phyloP scores from a whole-genome alignment of 2,113 vertebrate genomes.

The Labeo rohita region DNA sequence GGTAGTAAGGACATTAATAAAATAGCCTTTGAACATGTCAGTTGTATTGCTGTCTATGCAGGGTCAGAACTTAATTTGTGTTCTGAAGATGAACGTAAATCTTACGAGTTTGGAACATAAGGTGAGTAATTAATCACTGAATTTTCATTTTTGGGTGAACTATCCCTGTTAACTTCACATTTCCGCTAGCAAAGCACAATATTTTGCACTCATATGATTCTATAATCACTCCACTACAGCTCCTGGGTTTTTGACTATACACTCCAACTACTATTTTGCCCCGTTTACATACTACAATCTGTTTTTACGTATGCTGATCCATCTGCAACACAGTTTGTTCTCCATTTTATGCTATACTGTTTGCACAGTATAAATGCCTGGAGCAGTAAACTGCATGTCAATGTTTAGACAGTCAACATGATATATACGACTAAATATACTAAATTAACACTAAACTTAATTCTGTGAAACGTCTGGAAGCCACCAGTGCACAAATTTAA shows the following conservation, averaged over 20 bases:
- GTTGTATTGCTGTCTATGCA: no score
- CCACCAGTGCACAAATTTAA: background rate
- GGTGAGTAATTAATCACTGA: no score
- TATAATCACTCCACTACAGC: no score
- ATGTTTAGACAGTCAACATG: background rate
- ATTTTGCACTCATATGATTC: no score
- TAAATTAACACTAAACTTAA: background rate
- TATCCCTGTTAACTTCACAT: background rate
- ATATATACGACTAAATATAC: background rate
- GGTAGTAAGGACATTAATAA: no score
- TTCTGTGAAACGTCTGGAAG: background rate
- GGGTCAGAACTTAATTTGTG: no score
- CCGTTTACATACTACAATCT: no score
- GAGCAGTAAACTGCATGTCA: background rate
- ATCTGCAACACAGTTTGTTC: background rate
- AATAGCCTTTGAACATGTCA: no score
- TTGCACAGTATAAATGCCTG: background rate
- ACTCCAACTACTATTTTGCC: background rate
- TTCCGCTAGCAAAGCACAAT: background rate
- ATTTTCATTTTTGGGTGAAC: no score
- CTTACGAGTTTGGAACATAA: no score
- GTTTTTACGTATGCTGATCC: background rate
- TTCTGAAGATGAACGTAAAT: no score
- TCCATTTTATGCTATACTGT: background rate
- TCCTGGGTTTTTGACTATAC: background rate